Evolutionary conservation across 2,113 vertebrate genomes (phyloP).

Genomic region (Pomatostomus ruficeps): DNA sequence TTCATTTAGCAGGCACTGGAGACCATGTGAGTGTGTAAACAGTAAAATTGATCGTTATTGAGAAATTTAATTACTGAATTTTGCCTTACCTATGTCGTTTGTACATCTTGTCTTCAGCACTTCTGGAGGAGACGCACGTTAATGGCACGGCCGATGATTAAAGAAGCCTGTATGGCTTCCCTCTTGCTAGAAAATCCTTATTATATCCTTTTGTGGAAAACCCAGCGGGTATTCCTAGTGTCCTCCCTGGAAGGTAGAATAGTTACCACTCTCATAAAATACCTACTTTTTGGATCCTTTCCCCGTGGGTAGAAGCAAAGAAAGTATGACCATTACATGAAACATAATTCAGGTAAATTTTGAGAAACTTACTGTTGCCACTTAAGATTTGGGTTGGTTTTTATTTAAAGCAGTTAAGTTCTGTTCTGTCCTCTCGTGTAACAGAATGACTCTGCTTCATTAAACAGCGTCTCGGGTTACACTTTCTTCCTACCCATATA

Average conservation of each 20-base stretch:
- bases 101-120: constrained; percentile 70
- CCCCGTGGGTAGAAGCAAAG: neutral
- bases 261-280: neutral
- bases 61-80: neutral
- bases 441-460: too few species aligned
- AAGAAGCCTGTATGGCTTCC: constrained; percentile 93
- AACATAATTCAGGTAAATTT: neutral
- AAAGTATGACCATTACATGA: neutral
- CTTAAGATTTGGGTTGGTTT: neutral
- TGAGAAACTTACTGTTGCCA: neutral
- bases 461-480: neutral
- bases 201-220: constrained; percentile 88
- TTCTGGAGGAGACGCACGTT: constrained; percentile 93
- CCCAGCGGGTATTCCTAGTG: neutral
- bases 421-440: neutral
- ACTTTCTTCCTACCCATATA: neutral
- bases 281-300: neutral
- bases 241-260: neutral
- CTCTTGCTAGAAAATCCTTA: constrained; percentile 95
- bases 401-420: neutral
- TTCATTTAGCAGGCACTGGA: constrained; percentile 95
- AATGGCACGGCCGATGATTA: constrained; percentile 97
- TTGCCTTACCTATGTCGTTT: neutral
- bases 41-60: neutral
- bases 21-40: constrained; percentile 84